phyloP scores from a whole-genome alignment of 2,797 vertebrate species.

The Peromyscus attwateri region DNA sequence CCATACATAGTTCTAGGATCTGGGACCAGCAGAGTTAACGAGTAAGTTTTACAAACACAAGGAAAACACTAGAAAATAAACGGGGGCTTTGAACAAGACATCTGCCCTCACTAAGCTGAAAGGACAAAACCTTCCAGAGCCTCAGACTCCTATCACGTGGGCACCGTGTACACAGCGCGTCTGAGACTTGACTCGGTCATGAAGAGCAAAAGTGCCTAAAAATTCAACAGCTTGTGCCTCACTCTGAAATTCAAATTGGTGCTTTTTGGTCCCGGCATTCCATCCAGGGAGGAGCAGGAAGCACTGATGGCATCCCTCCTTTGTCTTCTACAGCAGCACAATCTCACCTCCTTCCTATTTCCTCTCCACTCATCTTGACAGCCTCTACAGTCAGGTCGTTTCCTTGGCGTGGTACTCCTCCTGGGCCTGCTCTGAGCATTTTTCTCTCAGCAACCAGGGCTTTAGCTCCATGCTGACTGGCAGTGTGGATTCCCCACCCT shows the following conservation, averaged over 20 bases:
- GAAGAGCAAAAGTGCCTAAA: background rate
- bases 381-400: background rate
- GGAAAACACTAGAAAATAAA: conserved; percentile 29
- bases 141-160: background rate
- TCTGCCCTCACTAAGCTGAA: background rate
- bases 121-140: background rate
- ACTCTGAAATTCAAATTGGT: background rate
- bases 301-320: accelerated
- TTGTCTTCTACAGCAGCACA: background rate
- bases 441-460: background rate
- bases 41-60: conserved; percentile 35
- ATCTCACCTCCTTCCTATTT: background rate
- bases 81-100: background rate
- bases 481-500: background rate
- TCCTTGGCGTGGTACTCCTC: background rate
- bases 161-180: no score
- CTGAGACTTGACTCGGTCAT: background rate
- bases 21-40: background rate
- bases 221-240: background rate
- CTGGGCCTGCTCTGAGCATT: background rate
- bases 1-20: background rate
- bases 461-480: background rate
- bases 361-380: background rate
- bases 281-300: background rate
- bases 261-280: background rate